A percentile compares a stretch with the other conserved stretches of the same genome.
Conservation (phyloP, 2,797 vertebrate species). For the Hydrocynus forskahlii region DNA sequence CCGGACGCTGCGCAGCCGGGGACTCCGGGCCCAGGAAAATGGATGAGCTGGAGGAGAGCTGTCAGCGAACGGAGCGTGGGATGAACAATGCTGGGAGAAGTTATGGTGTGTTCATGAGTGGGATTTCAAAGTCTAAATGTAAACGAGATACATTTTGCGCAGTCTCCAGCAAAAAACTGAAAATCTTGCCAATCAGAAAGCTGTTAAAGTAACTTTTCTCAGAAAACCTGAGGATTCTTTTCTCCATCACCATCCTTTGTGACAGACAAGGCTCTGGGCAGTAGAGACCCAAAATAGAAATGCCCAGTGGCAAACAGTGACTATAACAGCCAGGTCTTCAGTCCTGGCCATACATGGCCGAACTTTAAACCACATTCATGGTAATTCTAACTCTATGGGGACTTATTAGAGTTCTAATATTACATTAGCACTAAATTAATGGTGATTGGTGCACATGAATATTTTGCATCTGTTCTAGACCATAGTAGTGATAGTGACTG, state of each 20-base stretch:
- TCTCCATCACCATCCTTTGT: not conserved
- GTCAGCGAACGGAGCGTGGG: slow-evolving; percentile 7
- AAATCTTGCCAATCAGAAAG: not conserved
- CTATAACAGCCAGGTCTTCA: no score
- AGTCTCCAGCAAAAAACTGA: not conserved
- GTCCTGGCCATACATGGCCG: no score
- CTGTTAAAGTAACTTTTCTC: not conserved
- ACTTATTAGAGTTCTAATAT: no score
- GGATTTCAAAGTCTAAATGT: slow-evolving; percentile 16
- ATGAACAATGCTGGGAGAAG: slow-evolving; percentile 28
- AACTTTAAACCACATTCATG: no score
- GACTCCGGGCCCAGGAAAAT: slow-evolving; percentile 17
- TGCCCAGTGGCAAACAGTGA: no score
- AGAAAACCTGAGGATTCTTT: not conserved
- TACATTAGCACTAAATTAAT: no score
- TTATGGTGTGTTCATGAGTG: slow-evolving; percentile 6
- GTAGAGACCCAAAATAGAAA: not conserved
- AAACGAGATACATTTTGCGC: not conserved
- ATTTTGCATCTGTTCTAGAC: no score
- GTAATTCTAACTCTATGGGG: no score
- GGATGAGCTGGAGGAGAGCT: slow-evolving; percentile 8
- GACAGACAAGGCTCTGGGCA: not conserved
- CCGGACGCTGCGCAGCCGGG: slow-evolving; percentile 14
- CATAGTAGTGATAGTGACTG: no score
- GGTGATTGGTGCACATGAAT: no score